Evolutionary conservation across 2,113 vertebrate genomes (phyloP).

Genomic region (Thermophis baileyi): DNA sequence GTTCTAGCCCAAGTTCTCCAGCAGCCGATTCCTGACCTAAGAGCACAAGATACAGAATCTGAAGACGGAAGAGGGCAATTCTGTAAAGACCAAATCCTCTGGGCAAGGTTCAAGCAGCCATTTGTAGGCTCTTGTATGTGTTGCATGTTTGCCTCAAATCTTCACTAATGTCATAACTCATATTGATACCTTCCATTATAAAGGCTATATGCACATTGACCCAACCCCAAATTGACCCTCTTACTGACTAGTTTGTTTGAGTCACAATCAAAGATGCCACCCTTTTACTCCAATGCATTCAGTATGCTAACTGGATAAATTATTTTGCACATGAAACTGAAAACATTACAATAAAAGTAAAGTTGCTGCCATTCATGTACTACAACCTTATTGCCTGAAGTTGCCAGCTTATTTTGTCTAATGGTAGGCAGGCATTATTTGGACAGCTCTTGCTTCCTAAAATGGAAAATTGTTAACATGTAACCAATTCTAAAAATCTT

Average conservation of each 20-base stretch:
- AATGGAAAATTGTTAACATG: background rate
- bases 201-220: slow-evolving; percentile 44
- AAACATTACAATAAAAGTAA: background rate
- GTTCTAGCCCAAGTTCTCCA: slow-evolving; percentile 44
- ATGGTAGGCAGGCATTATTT: background rate
- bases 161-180: slow-evolving; percentile 46
- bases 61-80: slow-evolving; percentile 51
- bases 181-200: slow-evolving; percentile 44
- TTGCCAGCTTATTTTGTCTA: background rate
- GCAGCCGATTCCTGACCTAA: no score
- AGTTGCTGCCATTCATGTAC: background rate
- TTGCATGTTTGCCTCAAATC: slow-evolving; percentile 60
- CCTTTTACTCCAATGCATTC: slow-evolving; percentile 20
- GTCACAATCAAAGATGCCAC: background rate
- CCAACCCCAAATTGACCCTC: background rate
- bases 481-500: slow-evolving; percentile 33
- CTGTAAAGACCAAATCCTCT: slow-evolving; percentile 67
- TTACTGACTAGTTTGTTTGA: background rate
- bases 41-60: slow-evolving; percentile 66
- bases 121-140: slow-evolving; percentile 6
- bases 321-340: background rate
- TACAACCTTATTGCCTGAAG: background rate
- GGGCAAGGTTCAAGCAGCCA: slow-evolving; percentile 65
- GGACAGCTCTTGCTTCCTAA: slow-evolving; percentile 17
- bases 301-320: slow-evolving; percentile 44